Base-by-base conservation (phyloP, 2,797 vertebrate genomes). In the Tadarida brasiliensis region DNA sequence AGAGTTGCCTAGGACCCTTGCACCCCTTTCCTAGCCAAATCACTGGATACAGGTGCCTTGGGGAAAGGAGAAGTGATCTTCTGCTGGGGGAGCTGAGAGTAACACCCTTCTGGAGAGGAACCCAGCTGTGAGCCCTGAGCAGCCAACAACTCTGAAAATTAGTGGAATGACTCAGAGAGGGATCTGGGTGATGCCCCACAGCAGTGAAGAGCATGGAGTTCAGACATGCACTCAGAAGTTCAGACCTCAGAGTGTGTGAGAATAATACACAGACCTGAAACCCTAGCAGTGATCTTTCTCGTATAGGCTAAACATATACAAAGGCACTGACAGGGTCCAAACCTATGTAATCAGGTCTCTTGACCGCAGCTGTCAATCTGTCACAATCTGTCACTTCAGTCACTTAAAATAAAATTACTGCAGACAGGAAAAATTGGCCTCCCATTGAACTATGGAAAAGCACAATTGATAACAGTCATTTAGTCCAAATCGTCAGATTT, bases 401-500 rank as follows among this genome's bases (percentile, higher is more conserved):
- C 74, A 80, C 61, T 96, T 96, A 91, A 94, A 97, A 84, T 71
- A 84, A 95, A 96, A 96, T 91, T 70, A 87, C 57, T 71, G 14
- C 61, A 92, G 70, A 86, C 70, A 87, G n/a, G 44, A 61, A 57
- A 95, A 94, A 94, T 33, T 92, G 44, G 33, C 16, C 57, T 96
- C 56, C 59, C 77, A 61, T 16, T 93, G 57, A 97, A 95, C 59
- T 90, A 33, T 24, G 51, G 76, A 44, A 96, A 94, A 94, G 90
- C 47, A 74, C 65, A 87, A 94, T 61, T 85, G 28, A 51, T 94
- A 95, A 81, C 83, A 84, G 15, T 94, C 96, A 81, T 96, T 28
- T 77, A 90, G 10, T 95, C 80, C 90, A 96, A 73, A 94, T 51
- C 95, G 90, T 85, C 95, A 97, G 92, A 92, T 97, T 88, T 96